phyloP scores from a whole-genome alignment of 2,797 vertebrate species.

The Bradypus variegatus region DNA sequence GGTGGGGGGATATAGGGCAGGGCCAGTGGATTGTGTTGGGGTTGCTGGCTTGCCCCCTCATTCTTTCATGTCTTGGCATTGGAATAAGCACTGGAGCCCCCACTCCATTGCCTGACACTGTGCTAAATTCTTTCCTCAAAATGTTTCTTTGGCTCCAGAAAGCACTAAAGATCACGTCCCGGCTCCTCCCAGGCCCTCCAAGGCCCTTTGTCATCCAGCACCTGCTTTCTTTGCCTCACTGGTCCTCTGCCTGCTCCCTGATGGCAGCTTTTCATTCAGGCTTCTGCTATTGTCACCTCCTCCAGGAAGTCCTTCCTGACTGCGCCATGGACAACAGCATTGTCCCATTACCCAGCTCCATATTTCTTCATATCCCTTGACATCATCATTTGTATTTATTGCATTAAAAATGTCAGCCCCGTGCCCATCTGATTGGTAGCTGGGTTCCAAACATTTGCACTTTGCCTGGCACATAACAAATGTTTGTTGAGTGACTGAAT shows the following conservation, averaged over 20 bases:
- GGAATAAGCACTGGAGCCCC: no score
- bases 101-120: neutral
- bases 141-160: neutral
- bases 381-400: neutral
- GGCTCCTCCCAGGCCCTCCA: neutral
- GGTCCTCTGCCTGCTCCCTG: accelerated
- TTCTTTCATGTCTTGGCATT: neutral
- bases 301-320: neutral
- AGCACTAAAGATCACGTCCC: neutral
- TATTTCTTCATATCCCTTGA: neutral
- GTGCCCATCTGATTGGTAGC: neutral
- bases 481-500: neutral
- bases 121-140: neutral
- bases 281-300: neutral
- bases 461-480: neutral
- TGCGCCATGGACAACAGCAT: accelerated
- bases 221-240: neutral
- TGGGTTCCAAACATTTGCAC: neutral
- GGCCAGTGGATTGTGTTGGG: neutral
- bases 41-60: neutral
- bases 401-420: neutral
- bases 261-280: no score
- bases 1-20: no score
- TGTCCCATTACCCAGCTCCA: neutral
- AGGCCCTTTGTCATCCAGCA: neutral